A percentile compares a stretch with the other conserved stretches of the same genome.
These are phyloP conservation scores for Mastomys natalensis DNA, from an alignment of 2,113 vertebrate genomes.

Conservation along the genomic window DNA sequence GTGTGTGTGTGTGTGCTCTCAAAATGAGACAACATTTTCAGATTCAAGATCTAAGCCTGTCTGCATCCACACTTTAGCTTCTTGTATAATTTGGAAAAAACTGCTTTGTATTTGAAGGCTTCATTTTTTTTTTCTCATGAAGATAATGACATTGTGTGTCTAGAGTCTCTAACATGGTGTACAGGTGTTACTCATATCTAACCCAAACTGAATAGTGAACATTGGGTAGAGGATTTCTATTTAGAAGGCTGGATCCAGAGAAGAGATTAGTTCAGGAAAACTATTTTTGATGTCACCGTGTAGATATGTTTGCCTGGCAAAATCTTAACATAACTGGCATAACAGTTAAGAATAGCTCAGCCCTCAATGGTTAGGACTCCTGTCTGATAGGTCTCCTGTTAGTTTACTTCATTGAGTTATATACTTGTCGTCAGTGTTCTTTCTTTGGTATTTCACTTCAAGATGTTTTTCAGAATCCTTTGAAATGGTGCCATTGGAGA, in stretches of 20 bases:
- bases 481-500: background rate
- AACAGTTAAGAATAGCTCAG: background rate
- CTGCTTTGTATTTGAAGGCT: background rate
- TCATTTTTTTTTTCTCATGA: background rate
- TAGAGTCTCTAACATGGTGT: background rate
- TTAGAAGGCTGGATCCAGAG: background rate
- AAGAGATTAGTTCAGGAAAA: background rate
- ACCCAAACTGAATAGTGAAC: background rate
- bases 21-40: background rate
- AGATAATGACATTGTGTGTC: background rate
- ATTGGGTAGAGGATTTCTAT: background rate
- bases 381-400: background rate
- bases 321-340: background rate
- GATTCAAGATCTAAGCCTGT: background rate
- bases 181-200: background rate
- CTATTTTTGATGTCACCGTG: background rate
- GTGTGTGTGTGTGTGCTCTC: too few relatives aligned
- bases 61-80: background rate
- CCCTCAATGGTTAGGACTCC: background rate
- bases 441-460: background rate
- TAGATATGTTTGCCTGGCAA: background rate
- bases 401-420: background rate
- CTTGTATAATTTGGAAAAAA: background rate
- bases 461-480: conserved; percentile 22
- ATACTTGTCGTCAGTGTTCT: background rate